A percentile compares a stretch with the other conserved stretches of the same genome.
Conservation (phyloP, 2,113 vertebrate species). For the Notothenia rossii region DNA sequence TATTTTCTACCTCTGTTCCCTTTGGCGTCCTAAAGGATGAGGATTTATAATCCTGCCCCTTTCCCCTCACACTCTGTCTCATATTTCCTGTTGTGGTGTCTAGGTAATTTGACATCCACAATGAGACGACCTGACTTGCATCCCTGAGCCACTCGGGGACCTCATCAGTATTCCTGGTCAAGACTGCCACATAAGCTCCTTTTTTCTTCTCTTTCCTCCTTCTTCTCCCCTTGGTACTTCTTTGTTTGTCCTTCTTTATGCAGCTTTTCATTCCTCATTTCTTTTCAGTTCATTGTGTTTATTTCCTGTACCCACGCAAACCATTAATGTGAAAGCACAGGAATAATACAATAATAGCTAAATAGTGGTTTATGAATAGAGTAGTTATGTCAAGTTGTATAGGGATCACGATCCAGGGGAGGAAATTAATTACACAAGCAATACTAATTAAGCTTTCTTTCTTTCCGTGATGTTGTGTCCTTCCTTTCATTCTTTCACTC, state of each 20-base stretch:
- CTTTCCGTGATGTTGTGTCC: background rate
- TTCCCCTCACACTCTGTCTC: conserved; percentile 44
- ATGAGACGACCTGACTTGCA: conserved; percentile 75
- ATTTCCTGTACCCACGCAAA: conserved; percentile 13
- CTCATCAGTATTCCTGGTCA: conserved; percentile 79
- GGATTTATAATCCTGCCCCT: conserved; percentile 65
- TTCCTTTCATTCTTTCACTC: background rate
- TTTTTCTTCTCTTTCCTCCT: conserved; percentile 39
- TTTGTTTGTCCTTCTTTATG: conserved; percentile 58
- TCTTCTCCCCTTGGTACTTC: conserved; percentile 46
- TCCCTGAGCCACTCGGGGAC: conserved; percentile 62
- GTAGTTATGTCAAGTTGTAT: conserved; percentile 8
- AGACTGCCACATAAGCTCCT: conserved; percentile 65
- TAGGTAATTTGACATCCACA: conserved; percentile 77
- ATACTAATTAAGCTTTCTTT: conserved; percentile 19
- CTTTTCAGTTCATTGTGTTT: conserved; percentile 32
- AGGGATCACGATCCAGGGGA: background rate
- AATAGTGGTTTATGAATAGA: conserved; percentile 24
- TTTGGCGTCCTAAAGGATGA: conserved; percentile 57
- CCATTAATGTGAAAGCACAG: conserved; percentile 19
- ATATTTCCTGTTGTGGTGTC: conserved; percentile 68
- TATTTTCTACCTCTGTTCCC: conserved; percentile 73
- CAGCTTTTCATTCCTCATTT: conserved; percentile 41
- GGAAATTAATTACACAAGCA: conserved; percentile 16
- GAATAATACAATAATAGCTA: conserved; percentile 5